These are phyloP conservation scores for Dipodomys merriami DNA, from an alignment of 2,113 vertebrate genomes.

Conservation along the genomic window DNA sequence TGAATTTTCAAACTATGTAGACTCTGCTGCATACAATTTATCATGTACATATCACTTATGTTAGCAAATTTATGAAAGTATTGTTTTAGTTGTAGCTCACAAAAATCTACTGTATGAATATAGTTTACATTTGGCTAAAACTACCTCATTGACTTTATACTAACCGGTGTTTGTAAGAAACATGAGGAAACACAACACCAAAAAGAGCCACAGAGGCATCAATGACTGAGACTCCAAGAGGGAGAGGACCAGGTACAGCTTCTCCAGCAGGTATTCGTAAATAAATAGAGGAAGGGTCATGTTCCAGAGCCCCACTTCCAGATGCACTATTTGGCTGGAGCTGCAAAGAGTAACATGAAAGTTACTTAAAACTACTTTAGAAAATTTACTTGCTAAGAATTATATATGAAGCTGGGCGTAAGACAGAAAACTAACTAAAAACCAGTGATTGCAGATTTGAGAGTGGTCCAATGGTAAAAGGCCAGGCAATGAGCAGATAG, in stretches of 20 bases:
- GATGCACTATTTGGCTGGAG: constrained; percentile 99
- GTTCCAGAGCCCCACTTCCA: constrained; percentile 97
- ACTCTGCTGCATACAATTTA: constrained; percentile 35
- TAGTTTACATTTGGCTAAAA: constrained; percentile 39
- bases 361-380: background rate
- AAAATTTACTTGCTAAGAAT: constrained; percentile 19
- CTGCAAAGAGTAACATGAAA: constrained; percentile 81
- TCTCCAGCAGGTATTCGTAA: constrained; percentile 95
- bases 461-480: no score
- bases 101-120: constrained; percentile 31
- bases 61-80: constrained; percentile 4
- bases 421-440: background rate
- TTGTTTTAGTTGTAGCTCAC: background rate
- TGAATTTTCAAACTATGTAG: constrained; percentile 40
- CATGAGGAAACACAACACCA: constrained; percentile 98
- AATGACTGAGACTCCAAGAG: constrained; percentile 97
- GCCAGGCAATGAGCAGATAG: no score
- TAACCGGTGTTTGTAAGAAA: constrained; percentile 98
- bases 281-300: constrained; percentile 98
- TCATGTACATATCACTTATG: background rate
- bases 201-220: constrained; percentile 98
- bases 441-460: background rate
- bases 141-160: constrained; percentile 63
- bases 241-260: constrained; percentile 96
- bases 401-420: background rate